phyloP scores from a whole-genome alignment of 2,888 invertebrate genomes.

The Terebella lapidaria region DNA sequence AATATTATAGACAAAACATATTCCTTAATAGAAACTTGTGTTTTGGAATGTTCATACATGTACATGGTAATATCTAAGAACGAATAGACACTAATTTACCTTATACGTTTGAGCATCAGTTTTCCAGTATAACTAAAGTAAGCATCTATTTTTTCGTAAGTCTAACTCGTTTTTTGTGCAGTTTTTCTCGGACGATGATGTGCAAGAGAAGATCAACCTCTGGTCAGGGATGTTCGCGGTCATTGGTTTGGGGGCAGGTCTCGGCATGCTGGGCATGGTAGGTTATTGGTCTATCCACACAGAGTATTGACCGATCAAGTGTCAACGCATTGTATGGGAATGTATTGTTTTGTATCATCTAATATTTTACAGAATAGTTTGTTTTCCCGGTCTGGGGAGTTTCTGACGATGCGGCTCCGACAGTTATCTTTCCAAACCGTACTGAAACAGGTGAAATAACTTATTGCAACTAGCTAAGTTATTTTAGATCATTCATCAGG shows the following conservation, averaged over 20 bases:
- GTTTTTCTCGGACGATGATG: not conserved
- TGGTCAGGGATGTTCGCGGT: conserved; percentile 23
- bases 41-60: too few species aligned
- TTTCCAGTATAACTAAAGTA: not conserved
- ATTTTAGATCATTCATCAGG: too few species aligned
- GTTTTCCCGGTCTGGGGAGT: conserved; percentile 75
- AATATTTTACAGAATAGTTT: too few species aligned
- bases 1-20: too few species aligned
- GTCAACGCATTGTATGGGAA: not conserved
- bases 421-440: conserved; percentile 41
- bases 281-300: not conserved
- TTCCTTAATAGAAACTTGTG: too few species aligned
- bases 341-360: too few species aligned
- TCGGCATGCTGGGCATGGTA: conserved; percentile 28
- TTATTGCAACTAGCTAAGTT: too few species aligned
- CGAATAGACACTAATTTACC: too few species aligned
- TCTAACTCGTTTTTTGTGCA: not conserved
- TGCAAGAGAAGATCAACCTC: conserved; percentile 7
- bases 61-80: too few species aligned
- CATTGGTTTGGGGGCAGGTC: conserved; percentile 20
- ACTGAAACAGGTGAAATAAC: conserved; percentile 58
- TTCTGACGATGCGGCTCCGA: conserved; percentile 70
- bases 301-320: not conserved
- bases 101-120: too few species aligned
- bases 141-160: not conserved